These are phyloP conservation scores for Spodoptera littoralis DNA, from an alignment of 2,888 invertebrate species.

Conservation along the genomic window DNA sequence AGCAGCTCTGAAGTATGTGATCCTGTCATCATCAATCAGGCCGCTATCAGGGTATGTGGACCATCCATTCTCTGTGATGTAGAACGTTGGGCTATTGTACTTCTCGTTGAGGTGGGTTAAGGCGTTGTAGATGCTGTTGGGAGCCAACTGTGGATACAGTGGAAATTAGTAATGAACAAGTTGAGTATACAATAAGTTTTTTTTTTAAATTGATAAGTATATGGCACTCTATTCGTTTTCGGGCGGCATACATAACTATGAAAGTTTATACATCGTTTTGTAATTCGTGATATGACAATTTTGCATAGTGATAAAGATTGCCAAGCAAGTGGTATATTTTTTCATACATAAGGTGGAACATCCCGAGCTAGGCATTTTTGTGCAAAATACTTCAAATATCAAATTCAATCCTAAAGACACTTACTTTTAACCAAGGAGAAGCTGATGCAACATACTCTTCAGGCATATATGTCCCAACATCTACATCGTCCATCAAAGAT, in stretches of 20 bases:
- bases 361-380: neutral
- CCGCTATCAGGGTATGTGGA: conserved; percentile 69
- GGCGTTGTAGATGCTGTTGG: conserved; percentile 88
- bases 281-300: no score
- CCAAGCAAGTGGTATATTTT: no score
- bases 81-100: conserved; percentile 86
- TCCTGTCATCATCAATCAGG: conserved; percentile 81
- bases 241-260: no score
- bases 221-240: no score
- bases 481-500: conserved; percentile 65
- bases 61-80: conserved; percentile 90
- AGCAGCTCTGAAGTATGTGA: conserved; percentile 79
- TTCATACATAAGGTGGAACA: no score
- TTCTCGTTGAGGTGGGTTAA: conserved; percentile 82
- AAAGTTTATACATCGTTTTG: no score
- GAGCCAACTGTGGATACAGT: conserved; percentile 75
- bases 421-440: conserved; percentile 71
- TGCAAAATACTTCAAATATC: no score
- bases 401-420: conserved; percentile 25
- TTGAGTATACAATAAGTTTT: no score
- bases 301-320: no score
- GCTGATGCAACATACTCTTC: conserved; percentile 68
- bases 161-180: no score
- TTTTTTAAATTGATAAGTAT: neutral
- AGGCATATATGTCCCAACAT: conserved; percentile 51